phyloP scores from a whole-genome alignment of 1,140 invertebrate species.

The Zaprionus nigranus region DNA sequence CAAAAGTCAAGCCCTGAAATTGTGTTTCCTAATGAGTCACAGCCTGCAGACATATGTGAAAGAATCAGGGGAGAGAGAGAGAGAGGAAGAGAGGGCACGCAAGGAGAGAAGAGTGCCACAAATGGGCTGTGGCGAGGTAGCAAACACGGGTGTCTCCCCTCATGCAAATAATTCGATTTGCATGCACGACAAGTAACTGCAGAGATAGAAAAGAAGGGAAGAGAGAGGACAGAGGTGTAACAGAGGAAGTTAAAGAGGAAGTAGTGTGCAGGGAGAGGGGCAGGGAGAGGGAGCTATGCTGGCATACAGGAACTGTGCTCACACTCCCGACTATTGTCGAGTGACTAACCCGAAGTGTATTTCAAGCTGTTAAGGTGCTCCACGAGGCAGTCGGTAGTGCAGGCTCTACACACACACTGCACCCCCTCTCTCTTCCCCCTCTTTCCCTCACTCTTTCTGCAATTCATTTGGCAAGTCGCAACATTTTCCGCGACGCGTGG shows the following conservation, averaged over 20 bases:
- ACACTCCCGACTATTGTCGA: conserved; percentile 28
- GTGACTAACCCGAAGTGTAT: conserved; percentile 44
- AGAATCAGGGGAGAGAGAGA: neutral
- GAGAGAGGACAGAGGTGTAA: neutral
- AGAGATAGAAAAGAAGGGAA: neutral
- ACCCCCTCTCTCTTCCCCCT: neutral
- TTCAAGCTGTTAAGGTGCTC: conserved; percentile 35
- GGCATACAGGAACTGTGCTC: conserved; percentile 5
- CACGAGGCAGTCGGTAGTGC: conserved; percentile 22
- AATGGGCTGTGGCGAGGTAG: neutral
- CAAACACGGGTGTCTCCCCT: neutral
- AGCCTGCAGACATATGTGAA: conserved; percentile 28
- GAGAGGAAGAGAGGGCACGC: neutral
- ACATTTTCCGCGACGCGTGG: conserved; percentile 2
- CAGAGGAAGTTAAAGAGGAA: neutral
- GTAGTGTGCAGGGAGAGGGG: neutral
- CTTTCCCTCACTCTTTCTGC: neutral
- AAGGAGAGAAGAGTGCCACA: neutral
- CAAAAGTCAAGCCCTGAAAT: conserved; percentile 17
- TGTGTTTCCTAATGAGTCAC: conserved; percentile 48
- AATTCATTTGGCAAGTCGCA: conserved; percentile 14
- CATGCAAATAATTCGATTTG: conserved; percentile 36
- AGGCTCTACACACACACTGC: neutral
- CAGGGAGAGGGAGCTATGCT: neutral
- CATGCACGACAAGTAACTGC: conserved; percentile 26